These are phyloP conservation scores for Bryconaethiops microstoma DNA, from an alignment of 2,797 vertebrate genomes.

Conservation along the genomic window DNA sequence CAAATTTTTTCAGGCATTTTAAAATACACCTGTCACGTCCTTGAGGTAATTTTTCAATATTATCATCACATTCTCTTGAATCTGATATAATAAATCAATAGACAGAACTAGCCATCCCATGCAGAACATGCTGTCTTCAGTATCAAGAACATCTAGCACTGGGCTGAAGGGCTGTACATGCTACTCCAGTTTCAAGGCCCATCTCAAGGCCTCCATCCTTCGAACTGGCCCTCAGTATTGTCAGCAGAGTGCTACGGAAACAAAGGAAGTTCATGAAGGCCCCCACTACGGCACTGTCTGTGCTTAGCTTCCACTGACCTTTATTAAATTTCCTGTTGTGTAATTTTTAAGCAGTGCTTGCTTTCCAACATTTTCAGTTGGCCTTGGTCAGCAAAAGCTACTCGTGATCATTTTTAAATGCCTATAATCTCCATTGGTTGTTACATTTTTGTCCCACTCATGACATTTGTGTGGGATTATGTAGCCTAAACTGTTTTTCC, in stretches of 20 bases:
- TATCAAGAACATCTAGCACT: constrained; percentile 28
- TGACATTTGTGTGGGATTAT: not conserved
- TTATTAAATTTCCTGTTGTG: constrained; percentile 59
- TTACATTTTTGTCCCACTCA: not conserved
- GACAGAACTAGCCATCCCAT: not conserved
- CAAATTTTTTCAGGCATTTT: too few relatives aligned
- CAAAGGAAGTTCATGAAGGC: constrained; percentile 60
- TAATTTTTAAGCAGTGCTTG: constrained; percentile 2
- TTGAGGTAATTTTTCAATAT: not conserved
- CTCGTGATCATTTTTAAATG: not conserved
- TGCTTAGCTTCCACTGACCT: constrained; percentile 64
- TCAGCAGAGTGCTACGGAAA: constrained; percentile 57
- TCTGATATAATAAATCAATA: constrained; percentile 13
- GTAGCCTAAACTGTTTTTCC: not conserved
- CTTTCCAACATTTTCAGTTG: constrained; percentile 11
- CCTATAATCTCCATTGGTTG: not conserved
- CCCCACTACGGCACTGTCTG: constrained; percentile 21
- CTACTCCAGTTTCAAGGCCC: constrained; percentile 40
- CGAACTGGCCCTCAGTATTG: constrained; percentile 30
- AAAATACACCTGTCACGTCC: too few relatives aligned
- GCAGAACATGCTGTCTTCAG: constrained; percentile 11
- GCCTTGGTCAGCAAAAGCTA: constrained; percentile 8
- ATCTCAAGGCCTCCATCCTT: constrained; percentile 37
- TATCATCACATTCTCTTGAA: not conserved
- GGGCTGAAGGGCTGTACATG: not conserved